These are phyloP conservation scores for Sepioteuthis lessoniana DNA, from an alignment of 2,888 invertebrate species.

Conservation along the genomic window DNA sequence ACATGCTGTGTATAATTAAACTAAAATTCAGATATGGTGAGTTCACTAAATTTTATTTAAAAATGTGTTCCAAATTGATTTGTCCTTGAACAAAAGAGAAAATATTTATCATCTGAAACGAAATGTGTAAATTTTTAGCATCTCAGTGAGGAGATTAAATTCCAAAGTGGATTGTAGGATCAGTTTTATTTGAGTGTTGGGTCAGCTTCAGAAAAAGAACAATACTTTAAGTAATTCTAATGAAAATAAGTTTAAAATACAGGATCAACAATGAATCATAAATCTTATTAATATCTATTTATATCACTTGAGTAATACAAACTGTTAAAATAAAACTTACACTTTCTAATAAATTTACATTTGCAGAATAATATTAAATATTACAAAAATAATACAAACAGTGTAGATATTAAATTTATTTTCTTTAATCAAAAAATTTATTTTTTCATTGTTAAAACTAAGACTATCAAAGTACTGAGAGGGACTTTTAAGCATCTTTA, in stretches of 20 bases:
- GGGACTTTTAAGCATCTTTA: too few species aligned
- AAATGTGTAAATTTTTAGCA: not conserved
- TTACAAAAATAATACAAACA: too few species aligned
- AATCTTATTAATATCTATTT: not conserved
- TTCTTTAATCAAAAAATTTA: too few species aligned
- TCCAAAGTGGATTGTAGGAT: not conserved
- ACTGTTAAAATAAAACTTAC: not conserved
- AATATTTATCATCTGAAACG: not conserved
- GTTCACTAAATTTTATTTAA: not conserved
- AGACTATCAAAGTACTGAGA: too few species aligned
- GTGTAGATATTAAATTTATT: too few species aligned
- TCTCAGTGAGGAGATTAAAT: not conserved
- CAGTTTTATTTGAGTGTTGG: not conserved
- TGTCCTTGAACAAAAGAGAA: not conserved
- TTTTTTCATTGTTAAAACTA: too few species aligned
- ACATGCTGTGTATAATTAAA: not conserved
- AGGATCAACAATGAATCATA: not conserved
- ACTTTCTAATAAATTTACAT: not conserved
- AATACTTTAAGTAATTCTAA: not conserved
- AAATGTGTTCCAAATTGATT: not conserved
- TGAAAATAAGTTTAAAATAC: not conserved
- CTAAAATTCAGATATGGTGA: not conserved
- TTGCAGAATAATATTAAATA: not conserved
- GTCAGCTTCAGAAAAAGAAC: not conserved
- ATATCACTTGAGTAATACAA: not conserved